Base-by-base conservation (phyloP, 2,888 invertebrate genomes). In the Carpatolechia fugitivella region DNA sequence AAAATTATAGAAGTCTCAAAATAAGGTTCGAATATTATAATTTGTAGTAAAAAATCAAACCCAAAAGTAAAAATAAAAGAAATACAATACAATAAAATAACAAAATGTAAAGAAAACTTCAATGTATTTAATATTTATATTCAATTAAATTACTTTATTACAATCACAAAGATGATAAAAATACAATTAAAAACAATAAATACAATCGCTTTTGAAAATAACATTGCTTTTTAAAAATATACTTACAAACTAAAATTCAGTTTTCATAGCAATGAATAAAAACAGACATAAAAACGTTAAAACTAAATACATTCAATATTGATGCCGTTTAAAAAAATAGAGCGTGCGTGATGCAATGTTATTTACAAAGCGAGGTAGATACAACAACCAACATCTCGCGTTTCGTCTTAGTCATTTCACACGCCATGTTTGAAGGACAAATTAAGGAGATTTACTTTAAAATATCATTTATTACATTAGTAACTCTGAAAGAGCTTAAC, bases 71-170 rank as follows among this genome's bases (percentile, higher is more conserved):
- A n/a, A n/a, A n/a, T n/a, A n/a, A n/a, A n/a, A n/a, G n/a, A n/a
- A n/a, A n/a, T n/a, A n/a, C n/a, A n/a, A n/a, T 40, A 68, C 74
- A 62, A 72, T 66, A 41, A 65, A 66, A 65, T 66, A 69, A 66
- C 63, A 64, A 67, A 58, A 55, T 57, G 58, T 61, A 57, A 46
- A 54, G 60, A 59, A 54, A 51, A 51, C 20, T 20, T 41, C 7
- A 41, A 41, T 41, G 18, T 41, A 20, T 18, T 18, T 35, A 18
- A 41, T 41, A 18, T 38, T 41, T 41, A 41, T 41, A 18, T 24
- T 41, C 20, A 41, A 59, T 41, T 41, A 41, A 41, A 41, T 41
- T 18, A 41, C 18, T 41, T 24, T 18, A 11, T 18, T 33, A 54
- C 55, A 60, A 62, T 62, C 61, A 63, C 62, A 60, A 60, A 40